phyloP scores from a whole-genome alignment of 2,113 vertebrate species.

The Laterallus jamaicensis region DNA sequence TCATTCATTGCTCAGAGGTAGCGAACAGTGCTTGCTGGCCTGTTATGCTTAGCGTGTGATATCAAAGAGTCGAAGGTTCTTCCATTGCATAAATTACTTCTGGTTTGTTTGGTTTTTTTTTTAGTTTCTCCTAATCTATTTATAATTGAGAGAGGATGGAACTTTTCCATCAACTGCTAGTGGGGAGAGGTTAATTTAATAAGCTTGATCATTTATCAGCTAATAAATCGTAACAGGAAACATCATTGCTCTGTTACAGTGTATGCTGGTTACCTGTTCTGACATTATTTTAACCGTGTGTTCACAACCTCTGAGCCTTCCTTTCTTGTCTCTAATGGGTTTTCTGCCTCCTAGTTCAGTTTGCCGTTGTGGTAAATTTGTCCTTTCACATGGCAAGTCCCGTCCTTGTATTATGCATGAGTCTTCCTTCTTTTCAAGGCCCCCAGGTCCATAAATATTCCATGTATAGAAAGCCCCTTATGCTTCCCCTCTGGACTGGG shows the following conservation, averaged over 20 bases:
- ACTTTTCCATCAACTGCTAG: not conserved
- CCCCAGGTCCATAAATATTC: constrained; percentile 59
- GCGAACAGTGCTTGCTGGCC: not conserved
- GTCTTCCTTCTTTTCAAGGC: constrained; percentile 20
- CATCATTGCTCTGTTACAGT: not conserved
- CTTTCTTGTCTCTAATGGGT: not conserved
- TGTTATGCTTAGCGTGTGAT: not conserved
- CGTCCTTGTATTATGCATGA: constrained; percentile 54
- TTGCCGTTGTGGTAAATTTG: not conserved
- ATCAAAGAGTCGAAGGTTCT: not conserved
- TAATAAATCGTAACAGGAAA: not conserved
- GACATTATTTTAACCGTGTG: not conserved
- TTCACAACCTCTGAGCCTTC: not conserved
- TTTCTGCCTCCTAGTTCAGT: not conserved
- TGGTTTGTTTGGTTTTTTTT: not conserved
- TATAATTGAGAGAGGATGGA: not conserved
- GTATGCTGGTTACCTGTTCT: not conserved
- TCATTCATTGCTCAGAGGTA: accelerated
- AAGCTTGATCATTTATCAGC: not conserved
- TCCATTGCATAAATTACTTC: not conserved
- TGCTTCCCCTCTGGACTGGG: constrained; percentile 1
- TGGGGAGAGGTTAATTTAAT: not conserved
- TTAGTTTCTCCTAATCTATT: not conserved
- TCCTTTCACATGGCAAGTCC: not conserved
- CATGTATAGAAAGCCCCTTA: constrained; percentile 40